Percentiles rank a stretch among this genome's conserved stretches.
Evolutionary conservation across 2,888 invertebrate genomes (phyloP).

Genomic region (Koerneria pararmatus): DNA sequence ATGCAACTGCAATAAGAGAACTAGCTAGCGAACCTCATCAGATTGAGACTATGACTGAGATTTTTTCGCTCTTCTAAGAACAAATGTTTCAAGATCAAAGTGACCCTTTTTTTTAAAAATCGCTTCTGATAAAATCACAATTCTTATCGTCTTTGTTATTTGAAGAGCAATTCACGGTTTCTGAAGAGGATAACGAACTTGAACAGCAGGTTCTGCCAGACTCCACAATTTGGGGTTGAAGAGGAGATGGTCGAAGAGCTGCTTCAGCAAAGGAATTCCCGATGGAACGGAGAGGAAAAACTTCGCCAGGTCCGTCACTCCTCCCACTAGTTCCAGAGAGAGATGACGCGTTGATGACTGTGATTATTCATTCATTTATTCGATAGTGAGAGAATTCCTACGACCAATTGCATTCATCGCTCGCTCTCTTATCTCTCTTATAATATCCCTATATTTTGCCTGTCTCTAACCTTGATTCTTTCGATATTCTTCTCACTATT

Average conservation of each 20-base stretch:
- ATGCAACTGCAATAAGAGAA: conserved; percentile 27
- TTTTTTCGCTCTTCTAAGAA: background rate
- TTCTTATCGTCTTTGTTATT: background rate
- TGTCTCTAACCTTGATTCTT: background rate
- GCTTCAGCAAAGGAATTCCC: too few relatives aligned
- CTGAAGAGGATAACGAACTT: conserved; percentile 67
- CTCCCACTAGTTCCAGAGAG: conserved; percentile 43
- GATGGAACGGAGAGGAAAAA: conserved; percentile 68
- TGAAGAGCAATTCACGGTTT: background rate
- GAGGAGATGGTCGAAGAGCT: conserved; percentile 95
- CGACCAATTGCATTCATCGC: too few relatives aligned
- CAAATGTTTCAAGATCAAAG: background rate
- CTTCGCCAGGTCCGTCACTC: conserved; percentile 31
- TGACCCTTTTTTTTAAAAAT: background rate
- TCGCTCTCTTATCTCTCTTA: too few relatives aligned
- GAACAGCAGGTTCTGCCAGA: conserved; percentile 78
- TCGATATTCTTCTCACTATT: too few relatives aligned
- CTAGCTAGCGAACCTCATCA: background rate
- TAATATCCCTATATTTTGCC: background rate
- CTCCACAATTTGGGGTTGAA: conserved; percentile 99
- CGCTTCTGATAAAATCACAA: background rate
- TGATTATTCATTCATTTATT: too few relatives aligned
- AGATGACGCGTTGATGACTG: conserved; percentile 45
- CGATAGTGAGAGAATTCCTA: too few relatives aligned
- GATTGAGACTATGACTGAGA: background rate